Percentiles rank a stretch among this genome's conserved stretches.
phyloP scores from a whole-genome alignment of 2,888 invertebrate species.

The Chesias legatella region DNA sequence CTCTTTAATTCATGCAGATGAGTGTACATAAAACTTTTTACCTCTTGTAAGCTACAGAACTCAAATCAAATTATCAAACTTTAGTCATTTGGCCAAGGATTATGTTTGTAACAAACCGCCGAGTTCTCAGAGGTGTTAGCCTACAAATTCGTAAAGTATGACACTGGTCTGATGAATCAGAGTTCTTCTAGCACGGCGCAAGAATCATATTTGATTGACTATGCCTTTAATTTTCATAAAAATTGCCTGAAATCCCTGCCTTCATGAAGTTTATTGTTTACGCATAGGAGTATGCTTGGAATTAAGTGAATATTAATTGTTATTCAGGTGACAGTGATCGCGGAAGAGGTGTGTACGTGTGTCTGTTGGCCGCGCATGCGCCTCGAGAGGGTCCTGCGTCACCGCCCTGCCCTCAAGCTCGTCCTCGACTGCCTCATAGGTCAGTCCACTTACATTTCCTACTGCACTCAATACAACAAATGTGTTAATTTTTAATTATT shows the following conservation, averaged over 20 bases:
- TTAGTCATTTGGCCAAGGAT: conserved; percentile 12
- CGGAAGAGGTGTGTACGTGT: conserved; percentile 88
- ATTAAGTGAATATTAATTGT: conserved; percentile 17
- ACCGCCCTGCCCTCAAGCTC: conserved; percentile 86
- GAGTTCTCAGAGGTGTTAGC: conserved; percentile 5
- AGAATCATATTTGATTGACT: no score
- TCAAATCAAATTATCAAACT: conserved; percentile 14
- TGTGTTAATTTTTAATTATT: no score
- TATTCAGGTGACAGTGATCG: conserved; percentile 86
- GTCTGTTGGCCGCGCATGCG: conserved; percentile 90
- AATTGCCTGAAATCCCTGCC: neutral
- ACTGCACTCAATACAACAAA: neutral
- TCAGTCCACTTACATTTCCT: conserved; percentile 47
- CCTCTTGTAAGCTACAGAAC: conserved; percentile 10
- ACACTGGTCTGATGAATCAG: neutral
- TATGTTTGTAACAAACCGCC: conserved; percentile 9
- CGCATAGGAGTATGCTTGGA: no score
- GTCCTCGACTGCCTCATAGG: conserved; percentile 89
- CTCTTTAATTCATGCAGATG: conserved; percentile 4
- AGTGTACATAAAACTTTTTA: conserved; percentile 9
- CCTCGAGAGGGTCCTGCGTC: conserved; percentile 86
- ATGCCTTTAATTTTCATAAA: neutral
- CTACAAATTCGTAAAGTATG: conserved; percentile 4
- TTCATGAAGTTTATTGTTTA: no score
- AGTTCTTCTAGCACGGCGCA: neutral